A percentile compares a stretch with the other conserved stretches of the same genome.
Evolutionary conservation across 2,888 invertebrate genomes (phyloP).

Genomic region (Patella ulyssiponensis): DNA sequence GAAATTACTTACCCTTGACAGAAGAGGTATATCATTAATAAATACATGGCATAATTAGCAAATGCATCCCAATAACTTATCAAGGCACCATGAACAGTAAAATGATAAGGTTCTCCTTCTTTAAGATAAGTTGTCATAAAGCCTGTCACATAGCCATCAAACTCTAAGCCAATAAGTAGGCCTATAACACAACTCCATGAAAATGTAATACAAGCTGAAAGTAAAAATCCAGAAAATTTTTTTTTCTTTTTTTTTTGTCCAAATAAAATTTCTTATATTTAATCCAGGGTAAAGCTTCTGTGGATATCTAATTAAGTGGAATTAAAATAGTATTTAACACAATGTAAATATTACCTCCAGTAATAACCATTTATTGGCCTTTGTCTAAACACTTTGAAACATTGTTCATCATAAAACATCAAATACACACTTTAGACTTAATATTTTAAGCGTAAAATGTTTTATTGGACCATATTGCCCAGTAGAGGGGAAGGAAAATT

Average conservation of each 20-base stretch:
- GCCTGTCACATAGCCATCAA: constrained; percentile 64
- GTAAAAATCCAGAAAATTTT: not conserved
- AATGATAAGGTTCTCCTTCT: constrained; percentile 69
- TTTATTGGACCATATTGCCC: too few relatives aligned
- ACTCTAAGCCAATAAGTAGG: constrained; percentile 66
- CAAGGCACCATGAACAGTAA: constrained; percentile 67
- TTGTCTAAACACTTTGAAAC: too few relatives aligned
- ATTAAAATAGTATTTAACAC: not conserved
- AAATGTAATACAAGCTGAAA: constrained; percentile 67
- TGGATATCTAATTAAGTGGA: too few relatives aligned
- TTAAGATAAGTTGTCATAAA: constrained; percentile 68
- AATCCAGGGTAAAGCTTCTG: not conserved
- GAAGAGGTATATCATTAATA: constrained; percentile 58
- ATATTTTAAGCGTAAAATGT: too few relatives aligned
- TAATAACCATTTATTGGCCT: not conserved
- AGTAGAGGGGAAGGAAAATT: too few relatives aligned
- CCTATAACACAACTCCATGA: constrained; percentile 67
- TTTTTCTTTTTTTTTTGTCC: not conserved
- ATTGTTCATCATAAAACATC: too few relatives aligned
- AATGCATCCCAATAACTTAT: constrained; percentile 70
- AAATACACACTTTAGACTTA: too few relatives aligned
- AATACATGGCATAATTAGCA: constrained; percentile 66
- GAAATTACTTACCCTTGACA: constrained; percentile 50
- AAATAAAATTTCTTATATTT: not conserved
- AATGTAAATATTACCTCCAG: not conserved